Base-by-base conservation (phyloP, 2,113 vertebrate genomes). In the Sapayoa aenigma region DNA sequence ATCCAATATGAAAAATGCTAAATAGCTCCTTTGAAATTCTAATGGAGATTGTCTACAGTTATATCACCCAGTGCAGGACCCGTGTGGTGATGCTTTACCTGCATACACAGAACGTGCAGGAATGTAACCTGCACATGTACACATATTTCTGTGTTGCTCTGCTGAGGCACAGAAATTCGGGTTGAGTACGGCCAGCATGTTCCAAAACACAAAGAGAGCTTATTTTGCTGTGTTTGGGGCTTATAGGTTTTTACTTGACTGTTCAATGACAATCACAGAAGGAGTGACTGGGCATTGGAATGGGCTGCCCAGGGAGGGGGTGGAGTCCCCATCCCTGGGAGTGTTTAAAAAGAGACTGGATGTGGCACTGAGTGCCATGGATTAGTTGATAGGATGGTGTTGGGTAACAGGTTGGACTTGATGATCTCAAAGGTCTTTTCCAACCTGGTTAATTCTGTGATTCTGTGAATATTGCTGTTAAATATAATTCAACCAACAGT, bases 11-110 rank as follows among this genome's bases (percentile, higher is more conserved):
- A 96, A 91, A 96, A 94, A 83, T 71, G 50, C 42, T 93, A 88
- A 93, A 24, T 19, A 90, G 30, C 39, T 73, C 60, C 71, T 92
- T 82, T 96, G 85, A 93, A 96, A 96, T 95, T 94, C 87, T 84
- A 93, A 79, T 58, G 35, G 47, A 58, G 39, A 71, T 76, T 88
- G 75, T 83, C 63, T 80, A 39, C 6, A 11, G 39, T 86, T 89
- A 42, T 16, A 59, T 67, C 56, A 79, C 30, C 71, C 78, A 93
- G 49, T 68, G 30, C 41, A 94, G 42, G 72, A 67, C 49, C 28
- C 59, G 58, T 68, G 24, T 60, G 55, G 47, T 68, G 80, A 30
- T 37, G 30, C 65, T 56, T 74, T 35, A 24, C 52, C 35, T 74
- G 24, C 41, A 56, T 20, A 17, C 8, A 8, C 35, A 23, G 69